Evolutionary conservation across 2,113 vertebrate species (phyloP), one percentile per base, ranked within the genome.

Genomic region (Cygnus atratus): DNA sequence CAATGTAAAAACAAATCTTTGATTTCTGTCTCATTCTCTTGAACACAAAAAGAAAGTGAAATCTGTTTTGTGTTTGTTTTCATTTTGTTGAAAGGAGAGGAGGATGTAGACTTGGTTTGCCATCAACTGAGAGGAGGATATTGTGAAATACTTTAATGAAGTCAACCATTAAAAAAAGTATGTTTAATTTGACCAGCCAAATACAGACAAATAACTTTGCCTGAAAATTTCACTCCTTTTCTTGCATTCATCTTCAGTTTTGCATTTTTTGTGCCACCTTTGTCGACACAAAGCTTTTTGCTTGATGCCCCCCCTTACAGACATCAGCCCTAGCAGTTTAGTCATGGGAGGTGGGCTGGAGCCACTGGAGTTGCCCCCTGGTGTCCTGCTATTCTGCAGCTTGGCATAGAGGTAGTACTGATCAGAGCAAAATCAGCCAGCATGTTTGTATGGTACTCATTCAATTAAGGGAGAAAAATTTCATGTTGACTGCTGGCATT

Each of bases 371-470:
- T 28, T 63, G n/a, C 1, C 4, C 8, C 3, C 4, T 1, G 1
- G 12, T 28, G 19, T 71, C 43, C 22, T 67, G 7, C 20, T 35
- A 37, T n/a, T 41, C 19, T 67, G 39, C 24, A 58, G 3, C 7
- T 46, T 72, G 33, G 18, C n/a, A 41, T 1, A 54, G 24, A 3
- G 3, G 9, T 11, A 22, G 6, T 24, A 41, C 3, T 46, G 35
- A 58, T 44, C 8, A 28, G 17, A 46, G 8, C 14, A 76, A 63
- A 84, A 59, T 66, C 77, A 81, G 22, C 2, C 28, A 68, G 8
- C 3, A 4, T 3, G 5, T 7, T 31, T 0, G 0, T n/a, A 44
- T 17, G 9, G 1, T 0, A 6, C 87, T 89, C 66, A 26, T 35
- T 79, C 35, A 63, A 4, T 41, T 63, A 46, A 41, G 24, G 29